Base-by-base conservation (phyloP, 2,888 invertebrate species). In the Dynastes maya region DNA sequence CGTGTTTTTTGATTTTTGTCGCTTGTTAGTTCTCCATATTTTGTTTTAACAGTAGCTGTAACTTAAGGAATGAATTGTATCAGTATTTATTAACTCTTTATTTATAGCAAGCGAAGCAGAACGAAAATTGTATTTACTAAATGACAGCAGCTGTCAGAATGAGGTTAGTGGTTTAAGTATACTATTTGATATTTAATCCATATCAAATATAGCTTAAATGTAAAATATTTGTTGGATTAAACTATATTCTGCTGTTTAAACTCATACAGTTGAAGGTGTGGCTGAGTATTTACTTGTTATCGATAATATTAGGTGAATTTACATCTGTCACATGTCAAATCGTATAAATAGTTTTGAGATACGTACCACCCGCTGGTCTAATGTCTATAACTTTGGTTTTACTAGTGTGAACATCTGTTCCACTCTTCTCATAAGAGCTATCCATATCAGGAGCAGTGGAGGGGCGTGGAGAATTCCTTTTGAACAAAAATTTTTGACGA, bases 11-110 rank as follows among this genome's bases (percentile, higher is more conserved):
- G 63, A 37, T 37, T 22, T 13, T 65, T 76, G 29, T 51, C 27
- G 11, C 51, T 72, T 16, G 58, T 40, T n/a, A 58, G 16, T 37
- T 72, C 72, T n/a, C 72, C 72, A 61, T 72, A 72, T 22, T 58
- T 72, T n/a, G 37, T 55, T 22, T 58, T 72, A 40, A 37, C 40
- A 27, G 55, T 11, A 13, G n/a, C 58, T 72, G 22, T 61, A 70
- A 70, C n/a, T 9, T 13, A 71, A 16, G 22, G 37, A 22, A 71
- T 55, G 29, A 37, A 37, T 0, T 37, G 32, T 37, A 5, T 37
- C 32, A 1, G 0, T 37, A 37, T 37, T 37, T 5, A 32, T 32
- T 32, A 37, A 1, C 32, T 37, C 32, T 37, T 45, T 45, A 45
- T 8, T 11, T 45, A 45, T 8, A 45, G 45, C 8, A 9, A 11